Conservation (phyloP, 2,888 invertebrate species). For the Leptogaster cylindrica region DNA sequence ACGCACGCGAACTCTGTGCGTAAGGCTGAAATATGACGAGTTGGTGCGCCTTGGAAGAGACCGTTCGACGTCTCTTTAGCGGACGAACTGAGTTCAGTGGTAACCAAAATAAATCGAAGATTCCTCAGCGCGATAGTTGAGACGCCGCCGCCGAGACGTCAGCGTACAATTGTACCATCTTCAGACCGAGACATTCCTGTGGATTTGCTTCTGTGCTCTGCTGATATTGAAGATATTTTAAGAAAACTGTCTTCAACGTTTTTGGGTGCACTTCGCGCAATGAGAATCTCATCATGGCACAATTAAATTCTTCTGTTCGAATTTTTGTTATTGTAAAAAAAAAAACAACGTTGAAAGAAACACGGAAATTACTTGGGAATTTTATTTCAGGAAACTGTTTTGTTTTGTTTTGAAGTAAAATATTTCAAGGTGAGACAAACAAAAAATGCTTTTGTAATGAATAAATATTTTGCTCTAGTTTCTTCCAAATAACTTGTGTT, state of each 20-base stretch:
- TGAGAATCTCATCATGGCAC: constrained; percentile 5
- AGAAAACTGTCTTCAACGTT: not conserved
- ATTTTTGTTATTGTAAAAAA: no score
- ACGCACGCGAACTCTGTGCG: no score
- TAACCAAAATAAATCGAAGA: constrained; percentile 37
- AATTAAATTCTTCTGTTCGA: no score
- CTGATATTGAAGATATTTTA: constrained; percentile 34
- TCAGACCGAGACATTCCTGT: constrained; percentile 29
- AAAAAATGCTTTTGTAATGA: no score
- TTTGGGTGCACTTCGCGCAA: constrained; percentile 2
- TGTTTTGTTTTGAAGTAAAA: no score
- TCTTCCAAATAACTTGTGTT: no score
- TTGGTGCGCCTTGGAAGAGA: constrained; percentile 41
- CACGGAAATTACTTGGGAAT: no score
- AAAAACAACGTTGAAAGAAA: no score
- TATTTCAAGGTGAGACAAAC: no score
- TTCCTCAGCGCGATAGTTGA: not conserved
- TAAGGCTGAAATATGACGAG: not conserved
- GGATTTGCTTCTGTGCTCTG: constrained; percentile 16
- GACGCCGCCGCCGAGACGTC: constrained; percentile 26
- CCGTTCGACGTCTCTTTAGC: constrained; percentile 51
- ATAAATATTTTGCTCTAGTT: no score
- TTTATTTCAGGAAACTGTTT: no score
- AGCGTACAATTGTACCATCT: constrained; percentile 29
- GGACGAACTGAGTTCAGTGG: constrained; percentile 49